Evolutionary conservation across 1,140 invertebrate genomes (phyloP), one percentile per base, ranked within the genome.

Genomic region (Phthorimaea operculella): DNA sequence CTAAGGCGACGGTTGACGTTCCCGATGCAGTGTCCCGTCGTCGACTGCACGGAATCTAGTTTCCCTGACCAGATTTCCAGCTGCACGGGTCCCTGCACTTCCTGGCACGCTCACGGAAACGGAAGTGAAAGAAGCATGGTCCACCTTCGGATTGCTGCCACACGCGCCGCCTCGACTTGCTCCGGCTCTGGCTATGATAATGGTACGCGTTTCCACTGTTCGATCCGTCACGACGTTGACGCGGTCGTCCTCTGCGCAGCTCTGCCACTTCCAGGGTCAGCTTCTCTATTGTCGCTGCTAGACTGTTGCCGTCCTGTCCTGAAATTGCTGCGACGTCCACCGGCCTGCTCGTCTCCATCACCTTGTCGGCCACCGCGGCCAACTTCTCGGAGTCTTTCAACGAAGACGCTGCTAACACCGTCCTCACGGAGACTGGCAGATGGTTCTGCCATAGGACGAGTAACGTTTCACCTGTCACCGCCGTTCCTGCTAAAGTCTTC

Each of bases 1-100:
- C 68, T 66, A 12, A 71, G 59, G 48, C 58, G 64, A 47, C 55
- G 6, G 33, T 28, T 63, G 12, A 9, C 5, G 12, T 0, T 10
- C 1, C 12, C 28, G 45, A 33, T 15, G 12, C 33, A 56, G 36
- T 18, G 15, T 14, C 50, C 58, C 49, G 50, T n/a, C 58, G 16
- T 21, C 7, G 52, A 11, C 52, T 54, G 59, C 34, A 62, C 53
- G 16, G 10, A 1, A 3, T 11, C 15, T 63, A 59, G 58, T 63
- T 63, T 63, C 52, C 53, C 57, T 58, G 10, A 3, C n/a, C 10
- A 39, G 10, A 12, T 39, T 39, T 39, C 36, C 36, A 39, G 36
- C 10, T 39, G n/a, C 36, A 39, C 36, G 36, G 36, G 10, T 39
- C 36, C n/a, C 10, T n/a, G 36, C 36, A 39, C n/a, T 39, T 39